These are phyloP conservation scores for Holacanthus passer DNA, from an alignment of 2,113 vertebrate species.

Conservation along the genomic window DNA sequence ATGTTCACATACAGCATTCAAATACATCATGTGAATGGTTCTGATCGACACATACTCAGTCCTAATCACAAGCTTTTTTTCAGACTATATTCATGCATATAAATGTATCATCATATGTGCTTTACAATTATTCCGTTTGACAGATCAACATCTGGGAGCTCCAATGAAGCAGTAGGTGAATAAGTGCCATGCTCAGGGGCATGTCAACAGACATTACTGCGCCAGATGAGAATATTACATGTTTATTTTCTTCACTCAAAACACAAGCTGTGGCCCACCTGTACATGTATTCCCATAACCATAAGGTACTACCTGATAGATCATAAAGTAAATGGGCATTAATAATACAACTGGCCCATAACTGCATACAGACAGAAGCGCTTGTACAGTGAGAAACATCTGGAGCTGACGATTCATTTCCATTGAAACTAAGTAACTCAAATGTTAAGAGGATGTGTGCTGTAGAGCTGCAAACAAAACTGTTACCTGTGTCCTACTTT, in stretches of 20 bases:
- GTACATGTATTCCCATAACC: neutral
- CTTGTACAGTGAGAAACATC: neutral
- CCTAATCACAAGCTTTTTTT: neutral
- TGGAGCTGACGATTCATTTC: neutral
- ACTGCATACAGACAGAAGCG: neutral
- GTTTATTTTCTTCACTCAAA: neutral
- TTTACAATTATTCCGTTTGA: neutral
- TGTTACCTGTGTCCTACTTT: slow-evolving; percentile 27
- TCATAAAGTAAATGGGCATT: neutral
- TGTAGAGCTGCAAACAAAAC: neutral
- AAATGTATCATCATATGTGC: neutral
- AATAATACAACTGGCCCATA: neutral
- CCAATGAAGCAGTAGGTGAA: slow-evolving; percentile 13
- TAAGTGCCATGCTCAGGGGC: slow-evolving; percentile 10
- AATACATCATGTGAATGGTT: neutral
- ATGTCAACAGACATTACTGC: slow-evolving; percentile 11
- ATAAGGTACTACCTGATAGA: neutral
- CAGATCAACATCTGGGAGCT: slow-evolving; percentile 38
- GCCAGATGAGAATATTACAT: neutral
- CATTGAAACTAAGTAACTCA: neutral
- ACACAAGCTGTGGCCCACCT: slow-evolving; percentile 4
- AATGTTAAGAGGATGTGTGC: neutral
- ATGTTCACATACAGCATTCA: neutral
- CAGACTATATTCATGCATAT: neutral
- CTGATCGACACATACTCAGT: neutral